Evolutionary conservation across 2,888 invertebrate species (phyloP), one percentile per base, ranked within the genome.

Genomic region (Malthinus flaveolus): DNA sequence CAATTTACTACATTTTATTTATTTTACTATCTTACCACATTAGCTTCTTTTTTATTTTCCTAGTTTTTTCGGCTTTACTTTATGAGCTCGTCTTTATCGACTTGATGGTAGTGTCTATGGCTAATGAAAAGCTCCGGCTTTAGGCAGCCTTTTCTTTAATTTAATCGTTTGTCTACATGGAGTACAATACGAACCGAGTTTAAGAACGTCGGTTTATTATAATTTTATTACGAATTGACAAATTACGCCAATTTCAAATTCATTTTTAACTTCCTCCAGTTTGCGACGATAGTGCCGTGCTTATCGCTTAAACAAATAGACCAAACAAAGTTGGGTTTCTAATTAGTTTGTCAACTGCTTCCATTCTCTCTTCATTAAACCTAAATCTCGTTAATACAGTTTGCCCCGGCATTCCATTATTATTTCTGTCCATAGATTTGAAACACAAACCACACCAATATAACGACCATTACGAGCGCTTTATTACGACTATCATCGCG

Each of bases 1-100:
- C 55, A 62, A 59, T 62, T 58, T 54, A 54, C 59, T 44, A 52
- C 59, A 52, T 59, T 59, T 59, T 59, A 59, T 59, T 59, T 55
- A 56, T 59, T 56, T 51, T 52, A 49, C 49, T 50, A 48, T 56
- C 51, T 50, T 55, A 51, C 47, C 50, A 39, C 50, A 50, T 50
- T 50, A 59, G 54, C 54, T 49, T 55, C 39, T 44, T 36, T 54
- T 59, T 54, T 49, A 55, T 49, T 31, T 52, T 32, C 48, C 12
- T 50, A 50, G 46, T 50, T 56, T 46, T 56, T 42, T 42, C 23
- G 34, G 46, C 33, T 46, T 15, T 47, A 52, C 48, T 58, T 44
- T 47, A 42, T 58, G 57, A 42, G 48, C 48, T 42, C 54, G 37
- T 54, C 46, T 54, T 37, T 37, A 54, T 54, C 46, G 23, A 49